Conservation (phyloP, 2,797 vertebrate species). For the Takifugu ocellatus region DNA sequence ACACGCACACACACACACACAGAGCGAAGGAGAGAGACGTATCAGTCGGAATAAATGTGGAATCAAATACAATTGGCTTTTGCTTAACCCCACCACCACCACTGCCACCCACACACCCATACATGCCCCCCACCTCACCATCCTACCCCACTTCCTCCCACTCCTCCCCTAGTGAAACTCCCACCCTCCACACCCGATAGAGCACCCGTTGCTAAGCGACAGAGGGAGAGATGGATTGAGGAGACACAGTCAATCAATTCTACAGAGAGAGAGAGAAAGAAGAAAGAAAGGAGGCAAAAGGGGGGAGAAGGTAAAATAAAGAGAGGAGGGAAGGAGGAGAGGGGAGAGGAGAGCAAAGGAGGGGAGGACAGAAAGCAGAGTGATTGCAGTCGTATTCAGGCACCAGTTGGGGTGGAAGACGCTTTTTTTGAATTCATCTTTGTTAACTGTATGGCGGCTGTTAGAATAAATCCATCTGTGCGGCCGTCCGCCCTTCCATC, state of each 20-base stretch:
- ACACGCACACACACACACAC: slow-evolving; percentile 20
- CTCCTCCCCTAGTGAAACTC: slow-evolving; percentile 63
- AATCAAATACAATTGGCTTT: slow-evolving; percentile 66
- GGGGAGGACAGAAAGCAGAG: slow-evolving; percentile 65
- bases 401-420: slow-evolving; percentile 59
- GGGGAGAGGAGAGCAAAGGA: slow-evolving; percentile 44
- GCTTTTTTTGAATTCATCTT: slow-evolving; percentile 67
- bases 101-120: slow-evolving; percentile 29
- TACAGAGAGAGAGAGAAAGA: slow-evolving; percentile 67
- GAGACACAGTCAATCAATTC: slow-evolving; percentile 84
- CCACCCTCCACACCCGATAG: slow-evolving; percentile 79
- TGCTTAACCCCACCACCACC: slow-evolving; percentile 40
- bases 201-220: slow-evolving; percentile 84
- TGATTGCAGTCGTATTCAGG: slow-evolving; percentile 67
- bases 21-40: slow-evolving; percentile 45
- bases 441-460: slow-evolving; percentile 63
- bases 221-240: slow-evolving; percentile 83
- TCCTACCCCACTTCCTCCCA: slow-evolving; percentile 39
- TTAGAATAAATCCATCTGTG: slow-evolving; percentile 65
- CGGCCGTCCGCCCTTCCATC: slow-evolving; percentile 68
- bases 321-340: slow-evolving; percentile 26
- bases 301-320: slow-evolving; percentile 20
- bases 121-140: slow-evolving; percentile 16
- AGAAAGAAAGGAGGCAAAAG: slow-evolving; percentile 4
- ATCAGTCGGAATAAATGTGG: slow-evolving; percentile 59